Evolutionary conservation across 2,888 invertebrate genomes (phyloP), one percentile per base, ranked within the genome.

Genomic region (Polyploca ridens): DNA sequence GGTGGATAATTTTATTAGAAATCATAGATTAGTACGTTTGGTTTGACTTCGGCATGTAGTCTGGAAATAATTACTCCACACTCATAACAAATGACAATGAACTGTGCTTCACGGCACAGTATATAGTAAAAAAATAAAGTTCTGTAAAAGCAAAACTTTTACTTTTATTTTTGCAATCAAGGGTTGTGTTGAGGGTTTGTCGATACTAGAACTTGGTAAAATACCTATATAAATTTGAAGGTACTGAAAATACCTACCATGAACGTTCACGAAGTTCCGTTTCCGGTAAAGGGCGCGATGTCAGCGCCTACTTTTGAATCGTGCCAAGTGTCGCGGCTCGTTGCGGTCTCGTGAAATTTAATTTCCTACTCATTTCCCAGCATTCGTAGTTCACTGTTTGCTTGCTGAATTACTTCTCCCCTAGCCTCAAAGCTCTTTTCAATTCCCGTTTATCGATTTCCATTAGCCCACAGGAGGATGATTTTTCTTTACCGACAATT

Each of bases 321-420:
- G 65, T 70, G 71, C 72, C 71, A 75, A 78, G 73, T 72, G 75
- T 74, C 72, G 71, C 67, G 59, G 68, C 63, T 69, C 67, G 69
- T 69, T 63, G 64, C 74, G 70, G 64, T 71, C 68, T 78, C 72
- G 73, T 76, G 80, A 84, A 85, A 85, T 85, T 86, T 85, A 84
- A 88, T 88, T 87, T 88, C 87, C 84, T 85, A 77, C 75, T 84
- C 80, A 84, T 87, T 86, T 87, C 83, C 84, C 77, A 78, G 66
- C 76, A 76, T 72, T 70, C 75, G 71, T 67, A 62, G 79, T 76
- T 77, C 68, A 65, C 63, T 74, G 75, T 81, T 84, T 81, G 73
- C 74, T 69, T 69, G 62, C 67, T 68, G 66, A 74, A 73, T 73
- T 71, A 71, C 65, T 73, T 67, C 66, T 19, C 62, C 66, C 64